Evolutionary conservation across 1,140 invertebrate genomes (phyloP), one percentile per base, ranked within the genome.

Genomic region (Luehdorfia chinensis): DNA sequence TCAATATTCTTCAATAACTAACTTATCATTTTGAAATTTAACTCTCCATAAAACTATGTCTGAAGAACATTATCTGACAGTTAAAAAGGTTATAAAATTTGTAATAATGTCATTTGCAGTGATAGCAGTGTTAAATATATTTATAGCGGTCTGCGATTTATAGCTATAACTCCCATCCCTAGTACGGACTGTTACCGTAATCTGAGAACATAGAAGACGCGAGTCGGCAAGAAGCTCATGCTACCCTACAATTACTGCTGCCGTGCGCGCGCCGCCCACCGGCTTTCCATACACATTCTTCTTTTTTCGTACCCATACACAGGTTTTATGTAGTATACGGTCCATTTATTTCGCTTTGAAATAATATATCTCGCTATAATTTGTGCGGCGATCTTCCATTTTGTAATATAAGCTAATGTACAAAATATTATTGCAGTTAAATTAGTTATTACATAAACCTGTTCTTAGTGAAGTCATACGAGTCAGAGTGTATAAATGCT

Each of bases 171-270:
- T 33, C 13, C 18, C 34, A 21, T 37, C 34, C 34, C 34, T 37
- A 37, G 18, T 11, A n/a, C n/a, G n/a, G n/a, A n/a, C n/a, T n/a
- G 7, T 21, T 23, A 11, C 27, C 8, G 33, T 36, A 36, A 36
- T 36, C 33, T 37, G 34, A 37, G 34, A 37, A 37, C 34, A 37
- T 37, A 21, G 18, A 37, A 33, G 36, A 19, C 31, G 34, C 43
- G 16, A 8, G 44, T 46, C 36, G 32, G 55, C 55, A 25, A 52
- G 51, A 55, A 30, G 30, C 41, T 19, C 31, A 15, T 12, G 49
- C 32, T 59, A 58, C 49, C 55, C 64, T 47, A 33, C 59, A 67
- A 67, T 67, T 67, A 67, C 39, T 47, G 61, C 54, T 56, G 48
- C 60, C 33, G 50, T 28, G 41, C 43, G 41, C 13, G 61, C 45